Evolutionary conservation across 1,140 invertebrate genomes (phyloP).

Genomic region (Drosophila arizonae): DNA sequence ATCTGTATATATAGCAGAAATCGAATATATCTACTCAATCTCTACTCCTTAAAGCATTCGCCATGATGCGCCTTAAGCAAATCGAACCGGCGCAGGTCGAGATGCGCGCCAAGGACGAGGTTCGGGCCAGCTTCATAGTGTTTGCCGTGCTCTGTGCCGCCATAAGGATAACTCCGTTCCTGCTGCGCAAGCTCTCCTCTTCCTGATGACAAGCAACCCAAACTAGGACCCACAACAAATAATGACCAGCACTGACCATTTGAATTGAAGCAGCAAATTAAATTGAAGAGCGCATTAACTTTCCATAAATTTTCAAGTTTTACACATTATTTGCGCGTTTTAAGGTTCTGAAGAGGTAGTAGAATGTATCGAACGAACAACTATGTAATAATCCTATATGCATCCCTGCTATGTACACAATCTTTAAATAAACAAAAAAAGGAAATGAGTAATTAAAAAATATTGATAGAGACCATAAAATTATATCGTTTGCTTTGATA

Average conservation of each 20-base stretch:
- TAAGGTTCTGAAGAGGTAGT: too few relatives aligned
- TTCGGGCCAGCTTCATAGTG: slow-evolving; percentile 50
- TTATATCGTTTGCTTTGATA: too few relatives aligned
- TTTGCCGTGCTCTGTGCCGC: slow-evolving; percentile 47
- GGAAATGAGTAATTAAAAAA: too few relatives aligned
- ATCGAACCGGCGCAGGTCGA: slow-evolving; percentile 25
- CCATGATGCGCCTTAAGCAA: slow-evolving; percentile 54
- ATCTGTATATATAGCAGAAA: not conserved
- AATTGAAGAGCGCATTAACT: not conserved
- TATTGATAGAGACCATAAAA: too few relatives aligned
- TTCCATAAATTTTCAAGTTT: not conserved
- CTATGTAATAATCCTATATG: too few relatives aligned
- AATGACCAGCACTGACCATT: too few relatives aligned
- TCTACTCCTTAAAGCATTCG: slow-evolving; percentile 3
- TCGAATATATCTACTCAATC: not conserved
- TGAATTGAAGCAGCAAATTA: not conserved
- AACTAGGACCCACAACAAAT: too few relatives aligned
- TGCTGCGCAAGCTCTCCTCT: slow-evolving; percentile 23
- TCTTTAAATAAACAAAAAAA: too few relatives aligned
- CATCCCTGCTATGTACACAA: too few relatives aligned
- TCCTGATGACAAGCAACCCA: not conserved
- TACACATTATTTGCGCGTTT: not conserved
- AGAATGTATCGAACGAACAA: too few relatives aligned
- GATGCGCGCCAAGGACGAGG: slow-evolving; percentile 44
- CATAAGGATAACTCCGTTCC: slow-evolving; percentile 45